Evolutionary conservation across 2,113 vertebrate species (phyloP).

Genomic region (Passer montanus): DNA sequence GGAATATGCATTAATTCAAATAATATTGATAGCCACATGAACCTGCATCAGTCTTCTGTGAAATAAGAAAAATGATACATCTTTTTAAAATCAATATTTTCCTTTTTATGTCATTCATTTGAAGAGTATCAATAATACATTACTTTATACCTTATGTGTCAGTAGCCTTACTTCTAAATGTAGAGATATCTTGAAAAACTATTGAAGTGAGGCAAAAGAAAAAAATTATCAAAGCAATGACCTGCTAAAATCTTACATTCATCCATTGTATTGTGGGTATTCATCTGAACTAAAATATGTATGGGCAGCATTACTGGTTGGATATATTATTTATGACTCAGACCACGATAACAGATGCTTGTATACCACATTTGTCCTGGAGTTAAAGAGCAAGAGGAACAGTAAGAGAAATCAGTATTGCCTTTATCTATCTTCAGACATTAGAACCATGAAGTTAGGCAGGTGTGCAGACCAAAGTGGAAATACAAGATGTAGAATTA

Average conservation of each 20-base stretch:
- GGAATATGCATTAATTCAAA: conserved; percentile 86
- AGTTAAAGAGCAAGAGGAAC: conserved; percentile 5
- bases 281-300: conserved; percentile 54
- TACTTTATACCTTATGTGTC: conserved; percentile 74
- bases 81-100: conserved; percentile 81
- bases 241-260: conserved; percentile 43
- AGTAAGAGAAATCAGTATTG: background rate
- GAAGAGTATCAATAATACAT: conserved; percentile 79
- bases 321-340: conserved; percentile 50
- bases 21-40: conserved; percentile 81
- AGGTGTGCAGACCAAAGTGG: conserved; percentile 67
- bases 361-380: conserved; percentile 16
- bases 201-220: conserved; percentile 40
- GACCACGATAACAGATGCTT: conserved; percentile 1
- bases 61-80: conserved; percentile 84
- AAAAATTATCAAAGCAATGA: conserved; percentile 45
- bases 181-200: conserved; percentile 45
- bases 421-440: conserved; percentile 46
- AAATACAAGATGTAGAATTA: conserved; percentile 76
- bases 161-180: conserved; percentile 60
- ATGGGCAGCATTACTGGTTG: conserved; percentile 16
- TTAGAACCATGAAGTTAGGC: conserved; percentile 54
- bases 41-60: conserved; percentile 77
- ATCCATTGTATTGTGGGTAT: background rate
- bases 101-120: conserved; percentile 79